phyloP scores from a whole-genome alignment of 2,113 vertebrate genomes.

The Choloepus hoffmanni region DNA sequence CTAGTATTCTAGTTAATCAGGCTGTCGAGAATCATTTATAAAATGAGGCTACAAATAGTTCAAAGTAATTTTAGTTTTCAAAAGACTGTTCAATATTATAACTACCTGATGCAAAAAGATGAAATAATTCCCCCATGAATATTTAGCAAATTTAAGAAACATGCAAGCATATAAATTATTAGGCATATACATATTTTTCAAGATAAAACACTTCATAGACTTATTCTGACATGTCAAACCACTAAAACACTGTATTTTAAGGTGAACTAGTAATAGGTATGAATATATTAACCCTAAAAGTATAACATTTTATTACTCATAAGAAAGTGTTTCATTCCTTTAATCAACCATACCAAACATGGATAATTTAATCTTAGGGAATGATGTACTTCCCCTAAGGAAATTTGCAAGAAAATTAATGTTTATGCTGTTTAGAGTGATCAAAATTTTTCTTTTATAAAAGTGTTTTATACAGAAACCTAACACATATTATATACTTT shows the following conservation, averaged over 20 bases:
- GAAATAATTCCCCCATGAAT: background rate
- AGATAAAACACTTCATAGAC: conserved; percentile 19
- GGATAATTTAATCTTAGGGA: conserved; percentile 23
- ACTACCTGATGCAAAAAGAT: background rate
- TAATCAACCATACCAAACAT: background rate
- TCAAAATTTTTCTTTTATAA: background rate
- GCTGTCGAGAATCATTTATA: conserved; percentile 43
- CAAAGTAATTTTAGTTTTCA: conserved; percentile 34
- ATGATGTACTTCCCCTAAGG: background rate
- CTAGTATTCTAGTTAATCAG: background rate
- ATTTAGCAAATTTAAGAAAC: background rate
- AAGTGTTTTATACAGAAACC: background rate
- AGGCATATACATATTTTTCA: background rate
- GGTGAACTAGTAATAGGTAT: background rate
- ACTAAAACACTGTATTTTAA: conserved; percentile 11
- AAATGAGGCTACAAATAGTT: conserved; percentile 4
- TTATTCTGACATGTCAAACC: background rate
- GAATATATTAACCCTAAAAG: background rate
- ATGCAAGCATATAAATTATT: background rate
- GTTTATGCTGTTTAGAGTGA: conserved; percentile 28
- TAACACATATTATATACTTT: conserved; percentile 14
- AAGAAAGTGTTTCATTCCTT: conserved; percentile 26
- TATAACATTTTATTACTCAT: conserved; percentile 39
- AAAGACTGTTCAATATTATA: conserved; percentile 30
- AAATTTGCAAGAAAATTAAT: conserved; percentile 41